These are phyloP conservation scores for Sympetrum striolatum DNA, from an alignment of 2,888 invertebrate genomes.

Conservation along the genomic window DNA sequence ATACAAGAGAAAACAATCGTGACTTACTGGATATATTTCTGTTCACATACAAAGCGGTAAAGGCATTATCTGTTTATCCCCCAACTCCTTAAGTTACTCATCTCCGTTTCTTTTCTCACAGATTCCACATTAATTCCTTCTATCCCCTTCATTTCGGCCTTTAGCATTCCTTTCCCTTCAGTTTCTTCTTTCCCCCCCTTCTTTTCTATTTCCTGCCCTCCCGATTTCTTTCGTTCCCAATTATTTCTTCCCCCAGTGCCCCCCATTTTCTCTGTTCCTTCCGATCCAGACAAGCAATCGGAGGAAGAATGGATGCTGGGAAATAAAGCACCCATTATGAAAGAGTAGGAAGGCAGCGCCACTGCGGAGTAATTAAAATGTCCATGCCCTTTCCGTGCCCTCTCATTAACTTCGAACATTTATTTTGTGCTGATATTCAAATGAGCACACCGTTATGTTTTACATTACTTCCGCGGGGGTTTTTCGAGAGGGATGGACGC, in stretches of 20 bases:
- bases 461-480: neutral
- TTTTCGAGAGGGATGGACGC: neutral
- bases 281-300: neutral
- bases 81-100: too few species aligned
- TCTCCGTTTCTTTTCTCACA: too few species aligned
- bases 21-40: too few species aligned
- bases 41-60: too few species aligned
- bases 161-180: neutral
- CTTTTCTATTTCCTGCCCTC: too few species aligned
- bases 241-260: neutral
- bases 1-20: too few species aligned
- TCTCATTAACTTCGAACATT: neutral
- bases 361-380: constrained; percentile 9
- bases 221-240: neutral
- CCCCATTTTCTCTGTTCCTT: neutral
- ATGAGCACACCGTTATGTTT: neutral
- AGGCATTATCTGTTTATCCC: too few species aligned
- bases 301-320: neutral
- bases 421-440: neutral
- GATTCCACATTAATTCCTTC: too few species aligned
- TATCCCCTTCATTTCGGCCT: neutral
- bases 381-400: neutral
- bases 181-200: neutral
- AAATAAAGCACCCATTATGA: neutral
- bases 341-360: neutral